Evolutionary conservation across 1,140 invertebrate genomes (phyloP).

Genomic region (Drosophila kohkoa): DNA sequence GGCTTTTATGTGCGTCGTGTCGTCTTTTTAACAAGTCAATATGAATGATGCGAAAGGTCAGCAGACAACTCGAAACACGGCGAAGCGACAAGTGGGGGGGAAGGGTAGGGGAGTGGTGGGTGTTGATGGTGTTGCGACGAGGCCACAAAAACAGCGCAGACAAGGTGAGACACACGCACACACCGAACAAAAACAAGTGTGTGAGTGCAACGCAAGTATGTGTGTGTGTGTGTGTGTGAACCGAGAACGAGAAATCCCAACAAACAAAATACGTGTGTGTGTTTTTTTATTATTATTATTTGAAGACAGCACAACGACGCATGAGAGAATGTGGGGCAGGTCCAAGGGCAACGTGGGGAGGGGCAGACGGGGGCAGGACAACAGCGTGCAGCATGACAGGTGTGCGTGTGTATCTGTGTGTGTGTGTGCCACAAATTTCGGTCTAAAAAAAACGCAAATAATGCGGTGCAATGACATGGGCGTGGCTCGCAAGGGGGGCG

Average conservation of each 20-base stretch:
- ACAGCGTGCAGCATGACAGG: constrained; percentile 27
- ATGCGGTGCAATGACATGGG: constrained; percentile 66
- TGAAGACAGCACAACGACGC: constrained; percentile 15
- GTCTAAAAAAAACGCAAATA: constrained; percentile 55
- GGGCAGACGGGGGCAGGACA: not conserved
- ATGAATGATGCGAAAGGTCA: constrained; percentile 77
- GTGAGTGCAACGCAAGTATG: constrained; percentile 16
- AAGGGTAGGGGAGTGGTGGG: not conserved
- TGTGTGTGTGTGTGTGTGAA: constrained; percentile 13
- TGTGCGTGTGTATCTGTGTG: constrained; percentile 17
- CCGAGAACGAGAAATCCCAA: constrained; percentile 26
- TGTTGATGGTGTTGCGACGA: constrained; percentile 21
- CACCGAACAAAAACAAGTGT: too few species aligned
- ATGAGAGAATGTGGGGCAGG: constrained; percentile 22
- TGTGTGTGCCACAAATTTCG: constrained; percentile 44
- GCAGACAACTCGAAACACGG: constrained; percentile 57
- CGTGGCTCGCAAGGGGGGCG: too few species aligned
- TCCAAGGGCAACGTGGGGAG: not conserved
- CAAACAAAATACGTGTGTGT: constrained; percentile 23
- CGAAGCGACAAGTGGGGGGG: constrained; percentile 47
- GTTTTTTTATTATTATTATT: constrained; percentile 9
- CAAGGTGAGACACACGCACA: constrained; percentile 39
- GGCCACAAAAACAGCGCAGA: constrained; percentile 44
- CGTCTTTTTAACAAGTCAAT: constrained; percentile 76
- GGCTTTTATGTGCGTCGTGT: constrained; percentile 45